Base-by-base conservation (phyloP, 2,113 vertebrate genomes). In the Nerophis ophidion region DNA sequence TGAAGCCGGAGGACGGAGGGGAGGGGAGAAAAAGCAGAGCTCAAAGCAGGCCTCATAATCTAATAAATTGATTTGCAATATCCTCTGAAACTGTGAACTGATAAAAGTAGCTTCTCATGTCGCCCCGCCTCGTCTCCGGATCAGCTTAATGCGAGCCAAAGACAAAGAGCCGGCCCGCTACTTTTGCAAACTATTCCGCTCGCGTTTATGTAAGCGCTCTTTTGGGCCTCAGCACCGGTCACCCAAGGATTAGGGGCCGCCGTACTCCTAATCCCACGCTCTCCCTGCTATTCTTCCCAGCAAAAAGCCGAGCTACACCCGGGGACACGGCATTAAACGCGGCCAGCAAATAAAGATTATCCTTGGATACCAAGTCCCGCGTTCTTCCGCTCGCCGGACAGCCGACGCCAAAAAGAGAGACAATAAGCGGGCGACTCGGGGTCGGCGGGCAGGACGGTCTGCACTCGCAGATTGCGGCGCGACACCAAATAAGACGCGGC, bases 31-130 rank as follows among this genome's bases (percentile, higher is more conserved):
- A 72, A 68, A 80, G 71, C 82, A 77, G 72, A 81, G 81, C 85
- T 87, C 87, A 89, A 88, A 88, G 84, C 81, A 77, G 68, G 69
- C 81, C 69, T 79, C 74, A 66, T 90, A 90, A 91, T 90, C 89
- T 89, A 88, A 91, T 90, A 89, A 90, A 91, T 87, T 90, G 89
- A 90, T 90, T 90, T 88, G 84, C 80, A 81, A 81, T 84, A 87
- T 89, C 89, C 88, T 84, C 79, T 85, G 81, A 88, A 89, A 89
- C 86, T 89, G 88, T 89, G 84, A 89, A 85, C 83, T 84, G 85
- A 89, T 84, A 86, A 88, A 85, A 76, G 84, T 65, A 74, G 83
- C 73, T 80, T 66, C 77, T 79, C 71, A 53, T 72, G 81, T 84
- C 67, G 74, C 72, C 85, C 76, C 70, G 83, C 82, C 77, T 79